Conservation (phyloP, 2,113 vertebrate genomes). For the Hyaena hyaena region DNA sequence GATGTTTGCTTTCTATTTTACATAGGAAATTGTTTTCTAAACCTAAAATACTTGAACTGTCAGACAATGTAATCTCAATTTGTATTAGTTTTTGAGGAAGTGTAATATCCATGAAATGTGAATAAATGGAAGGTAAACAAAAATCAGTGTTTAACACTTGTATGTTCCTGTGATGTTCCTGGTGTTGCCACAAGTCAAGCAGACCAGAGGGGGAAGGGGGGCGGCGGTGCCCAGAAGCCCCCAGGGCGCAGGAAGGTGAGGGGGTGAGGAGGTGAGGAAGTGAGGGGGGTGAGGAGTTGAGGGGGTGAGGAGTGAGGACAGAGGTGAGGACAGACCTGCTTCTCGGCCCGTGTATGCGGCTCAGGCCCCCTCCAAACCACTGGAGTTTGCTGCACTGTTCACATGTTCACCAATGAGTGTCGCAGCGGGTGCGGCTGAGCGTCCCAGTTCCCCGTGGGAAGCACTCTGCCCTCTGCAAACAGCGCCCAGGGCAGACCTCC, state of each 20-base stretch:
- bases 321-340: too few species aligned
- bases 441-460: fast-evolving
- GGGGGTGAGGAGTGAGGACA: too few species aligned
- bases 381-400: background rate
- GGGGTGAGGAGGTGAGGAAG: too few species aligned
- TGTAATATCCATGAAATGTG: constrained; percentile 86
- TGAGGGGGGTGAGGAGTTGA: too few species aligned
- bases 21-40: constrained; percentile 55
- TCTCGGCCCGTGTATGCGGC: fast-evolving
- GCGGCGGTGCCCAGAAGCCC: background rate
- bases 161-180: background rate
- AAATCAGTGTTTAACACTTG: background rate
- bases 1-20: constrained; percentile 50
- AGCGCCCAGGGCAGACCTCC: too few species aligned
- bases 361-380: too few species aligned
- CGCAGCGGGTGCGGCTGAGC: fast-evolving
- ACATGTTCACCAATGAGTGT: fast-evolving
- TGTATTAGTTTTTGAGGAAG: constrained; percentile 70
- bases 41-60: constrained; percentile 73
- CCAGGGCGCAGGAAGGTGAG: background rate
- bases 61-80: constrained; percentile 62
- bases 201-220: fast-evolving
- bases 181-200: fast-evolving
- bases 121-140: constrained; percentile 82
- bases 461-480: fast-evolving